These are phyloP conservation scores for Lepidonotus clava DNA, from an alignment of 2,888 invertebrate genomes.

Conservation along the genomic window DNA sequence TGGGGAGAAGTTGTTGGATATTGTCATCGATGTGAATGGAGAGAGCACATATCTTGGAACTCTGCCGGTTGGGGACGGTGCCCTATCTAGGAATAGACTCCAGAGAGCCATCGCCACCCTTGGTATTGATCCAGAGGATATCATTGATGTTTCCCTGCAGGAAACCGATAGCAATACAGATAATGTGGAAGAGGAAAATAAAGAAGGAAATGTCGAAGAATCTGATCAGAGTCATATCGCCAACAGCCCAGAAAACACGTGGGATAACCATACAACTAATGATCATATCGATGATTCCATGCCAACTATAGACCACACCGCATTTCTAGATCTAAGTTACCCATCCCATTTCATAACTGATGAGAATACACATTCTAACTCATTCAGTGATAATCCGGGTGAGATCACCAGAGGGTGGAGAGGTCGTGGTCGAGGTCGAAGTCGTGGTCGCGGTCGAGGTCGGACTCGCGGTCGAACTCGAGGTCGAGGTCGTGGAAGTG, in stretches of 20 bases:
- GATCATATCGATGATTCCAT: no score
- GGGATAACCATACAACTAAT: no score
- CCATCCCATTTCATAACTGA: no score
- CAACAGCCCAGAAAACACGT: no score
- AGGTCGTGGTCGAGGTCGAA: not conserved
- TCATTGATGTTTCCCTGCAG: not conserved
- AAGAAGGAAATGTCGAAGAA: no score
- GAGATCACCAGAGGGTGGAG: no score
- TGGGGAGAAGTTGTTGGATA: conserved; percentile 11
- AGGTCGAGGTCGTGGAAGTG: not conserved
- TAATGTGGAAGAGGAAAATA: not conserved
- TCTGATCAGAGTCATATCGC: no score
- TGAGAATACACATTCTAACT: no score
- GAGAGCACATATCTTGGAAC: not conserved
- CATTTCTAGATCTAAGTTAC: no score
- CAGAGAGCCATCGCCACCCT: not conserved
- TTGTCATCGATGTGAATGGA: not conserved
- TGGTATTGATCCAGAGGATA: conserved; percentile 5
- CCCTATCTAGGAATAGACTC: not conserved
- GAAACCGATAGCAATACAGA: not conserved
- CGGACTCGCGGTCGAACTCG: not conserved
- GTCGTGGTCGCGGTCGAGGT: not conserved
- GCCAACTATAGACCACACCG: no score
- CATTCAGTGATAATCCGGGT: no score
- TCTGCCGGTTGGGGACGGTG: not conserved